phyloP scores from a whole-genome alignment of 1,140 invertebrate genomes.

The Drosophila hydei region DNA sequence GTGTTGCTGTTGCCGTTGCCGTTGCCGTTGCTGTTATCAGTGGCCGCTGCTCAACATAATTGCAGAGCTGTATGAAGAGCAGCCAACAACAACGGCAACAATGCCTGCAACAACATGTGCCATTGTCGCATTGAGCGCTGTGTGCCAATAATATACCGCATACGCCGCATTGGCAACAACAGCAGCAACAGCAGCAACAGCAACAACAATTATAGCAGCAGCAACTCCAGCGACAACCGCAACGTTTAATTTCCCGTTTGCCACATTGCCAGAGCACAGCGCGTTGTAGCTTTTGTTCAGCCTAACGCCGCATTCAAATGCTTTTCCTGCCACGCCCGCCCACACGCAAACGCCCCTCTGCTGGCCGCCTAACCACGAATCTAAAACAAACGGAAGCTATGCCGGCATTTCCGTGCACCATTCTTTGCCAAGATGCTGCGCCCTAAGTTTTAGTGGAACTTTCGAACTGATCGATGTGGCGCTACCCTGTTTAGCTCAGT shows the following conservation, averaged over 20 bases:
- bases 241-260: slow-evolving; percentile 53
- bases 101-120: slow-evolving; percentile 12
- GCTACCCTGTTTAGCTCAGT: slow-evolving; percentile 13
- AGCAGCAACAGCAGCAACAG: background rate
- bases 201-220: slow-evolving; percentile 5
- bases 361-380: background rate
- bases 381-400: slow-evolving; percentile 47
- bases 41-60: slow-evolving; percentile 44
- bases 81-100: slow-evolving; percentile 7
- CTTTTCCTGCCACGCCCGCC: slow-evolving; percentile 18
- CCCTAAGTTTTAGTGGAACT: background rate
- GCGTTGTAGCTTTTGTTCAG: slow-evolving; percentile 37
- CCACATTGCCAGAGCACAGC: slow-evolving; percentile 1
- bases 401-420: slow-evolving; percentile 44
- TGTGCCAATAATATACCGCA: slow-evolving; percentile 74
- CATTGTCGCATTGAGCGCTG: slow-evolving; percentile 34
- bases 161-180: slow-evolving; percentile 65
- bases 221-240: slow-evolving; percentile 17
- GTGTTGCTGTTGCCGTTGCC: background rate
- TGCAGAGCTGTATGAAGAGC: slow-evolving; percentile 28
- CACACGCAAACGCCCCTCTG: background rate
- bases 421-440: slow-evolving; percentile 45
- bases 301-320: slow-evolving; percentile 39
- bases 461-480: background rate
- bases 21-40: slow-evolving; percentile 32